Base-by-base conservation (phyloP, 2,888 invertebrate genomes). In the Acanthosepion esculentum region DNA sequence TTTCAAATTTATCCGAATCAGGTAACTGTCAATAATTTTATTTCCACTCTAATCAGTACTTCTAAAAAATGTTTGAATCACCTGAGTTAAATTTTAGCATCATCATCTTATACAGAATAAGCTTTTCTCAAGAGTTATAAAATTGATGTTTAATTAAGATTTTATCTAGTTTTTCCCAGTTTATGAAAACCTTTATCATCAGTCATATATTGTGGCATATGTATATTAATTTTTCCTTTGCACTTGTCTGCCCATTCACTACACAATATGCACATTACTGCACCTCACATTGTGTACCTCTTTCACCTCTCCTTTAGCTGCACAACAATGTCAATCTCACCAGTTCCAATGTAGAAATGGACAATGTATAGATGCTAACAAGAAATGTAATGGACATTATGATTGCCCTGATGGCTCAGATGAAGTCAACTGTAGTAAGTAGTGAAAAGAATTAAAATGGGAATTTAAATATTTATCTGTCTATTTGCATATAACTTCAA, bases 321-420 rank as follows among this genome's bases (percentile, higher is more conserved):
- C 78, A 78, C n/a, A 78, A 78, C n/a, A 12, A 78, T 78, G 78
- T 12, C 78, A 78, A n/a, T 18, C 78, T 78, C 4, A 78, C 78
- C 96, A 97, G 95, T 97, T 97, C 95, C 95, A 95, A 91, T 97
- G 97, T 95, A 95, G 59, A 6, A 95, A 96, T 92, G 95, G 95
- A 26, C 95, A 95, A 29, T 97, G 97, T 95, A 96, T 97, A 18
- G 94, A 95, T 48, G 92, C 95, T 94, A 48, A 55, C 29, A 92
- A 95, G 55, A 95, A 96, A 78, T 97, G 96, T 95, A 95, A 97
- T 95, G 96, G 96, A 26, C 94, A 95, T 91, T 33, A 94, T 18
- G 96, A 97, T 95, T 96, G 96, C 94, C 48, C 48, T 33, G 96
- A 96, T 95, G 94, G 94, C 23, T 95, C 95, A 0, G 96, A 96